Evolutionary conservation across 2,888 invertebrate species (phyloP), one percentile per base, ranked within the genome.

Genomic region (Trachelus tabidus): DNA sequence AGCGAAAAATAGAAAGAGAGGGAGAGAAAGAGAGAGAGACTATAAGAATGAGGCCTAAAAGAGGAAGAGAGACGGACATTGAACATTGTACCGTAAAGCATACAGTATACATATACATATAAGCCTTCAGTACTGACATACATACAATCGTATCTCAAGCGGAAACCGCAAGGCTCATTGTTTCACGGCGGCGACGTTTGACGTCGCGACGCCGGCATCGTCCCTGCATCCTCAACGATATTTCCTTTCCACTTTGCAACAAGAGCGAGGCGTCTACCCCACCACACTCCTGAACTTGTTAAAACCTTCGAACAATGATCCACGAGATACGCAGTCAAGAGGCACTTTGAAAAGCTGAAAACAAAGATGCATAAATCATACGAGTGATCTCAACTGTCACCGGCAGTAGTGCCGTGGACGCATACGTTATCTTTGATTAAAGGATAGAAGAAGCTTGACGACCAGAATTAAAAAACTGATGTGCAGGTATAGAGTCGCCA

Each of bases 121-220:
- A 56, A 56, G 69, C 40, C 9, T 34, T 23, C 35, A 56, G 31
- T 23, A 33, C 30, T 35, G 56, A 34, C 37, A 74, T 56, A 81
- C 76, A 73, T 76, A 88, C 87, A 90, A 90, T 90, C 88, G 85
- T 90, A 90, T 90, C 90, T 88, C 87, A 78, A 90, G 87, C 90
- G 90, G 90, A 90, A 90, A 86, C 87, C 86, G 83, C 87, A 83
- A 85, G 85, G 83, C 78, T 87, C 85, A 90, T 90, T 90, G 90
- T 90, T 87, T 88, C 86, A 79, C 79, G 81, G 85, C 77, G 76
- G 76, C 85, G 86, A 84, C 87, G 87, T 87, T 89, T 89, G 89
- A 90, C 90, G 88, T 88, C 86, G 86, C 82, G 81, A 82, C 83
- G 86, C 81, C 85, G 86, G 83, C 88, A 9, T 89, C 89, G 89